Evolutionary conservation across 2,888 invertebrate species (phyloP), one percentile per base, ranked within the genome.

Genomic region (Xestia xanthographa): DNA sequence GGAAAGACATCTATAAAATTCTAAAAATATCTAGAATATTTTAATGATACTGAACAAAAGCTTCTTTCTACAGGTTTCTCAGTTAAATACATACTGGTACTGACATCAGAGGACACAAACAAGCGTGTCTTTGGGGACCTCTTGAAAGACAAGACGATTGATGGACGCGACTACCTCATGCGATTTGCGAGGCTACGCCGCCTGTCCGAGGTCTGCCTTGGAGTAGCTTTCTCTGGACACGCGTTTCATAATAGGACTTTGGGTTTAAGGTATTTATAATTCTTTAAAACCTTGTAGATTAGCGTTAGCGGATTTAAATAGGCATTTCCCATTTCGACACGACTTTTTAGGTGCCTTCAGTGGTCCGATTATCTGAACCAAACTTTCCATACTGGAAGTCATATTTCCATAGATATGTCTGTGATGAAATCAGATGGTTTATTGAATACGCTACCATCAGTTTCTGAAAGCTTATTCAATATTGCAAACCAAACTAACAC

Each of bases 161-260:
- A 96, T 75, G 96, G 96, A 0, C 91, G 94, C 3, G 92, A 88
- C 56, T 96, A 95, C 80, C 91, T 96, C 72, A 94, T 94, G 94
- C 89, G 91, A 76, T 95, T 96, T 75, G 94, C 96, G 38, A 90
- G 95, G 72, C 91, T 97, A 1, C 90, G 95, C 1, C 91, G 96
- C 0, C 88, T 97, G 5, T 94, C 95, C 5, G 96, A 97, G 79
- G 97, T 97, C 50, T 97, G 97, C 75, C 90, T 97, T 9, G 97
- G 97, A 0, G 93, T 97, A 0, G 95, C 96, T 0, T 97, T 97
- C 88, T 97, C 97, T 0, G 97, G 97, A 14, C 96, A 96, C 70
- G 95, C 96, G 2, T 97, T 97, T 73, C 89, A 93, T 75, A 95
- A 96, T 68, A 92, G 95, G 72, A 96, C 96, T n/a, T 89, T 96